Base-by-base conservation (phyloP, 1,140 invertebrate species). In the Hyposmocoma kahamanoa region DNA sequence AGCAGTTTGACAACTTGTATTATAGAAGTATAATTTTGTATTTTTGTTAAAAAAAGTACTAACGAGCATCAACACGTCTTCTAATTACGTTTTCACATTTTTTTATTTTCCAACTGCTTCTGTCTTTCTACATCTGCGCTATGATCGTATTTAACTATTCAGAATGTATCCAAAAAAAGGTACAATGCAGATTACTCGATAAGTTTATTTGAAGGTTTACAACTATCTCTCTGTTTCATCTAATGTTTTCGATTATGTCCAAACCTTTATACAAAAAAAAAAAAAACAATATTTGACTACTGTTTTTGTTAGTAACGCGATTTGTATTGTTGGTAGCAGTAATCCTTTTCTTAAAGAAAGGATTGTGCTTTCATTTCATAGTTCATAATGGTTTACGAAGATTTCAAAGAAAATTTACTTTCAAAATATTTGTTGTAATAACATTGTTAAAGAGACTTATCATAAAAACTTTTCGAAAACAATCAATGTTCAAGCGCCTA, bases 281-380 rank as follows among this genome's bases (percentile, higher is more conserved):
- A 62, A 67, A 66, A 62, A 47, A 17, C 47, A 18, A 50, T 68
- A 48, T 72, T 73, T 66, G 50, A 64, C 73, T 69, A 65, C 75
- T 63, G 74, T 75, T 67, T 62, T 53, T 75, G 70, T 77, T 76
- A 72, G 67, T 74, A 76, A 72, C 59, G 44, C 56, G 66, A 78
- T 72, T 79, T 75, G 62, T 69, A 69, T 72, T 80, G 69, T 81
- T 53, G 47, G 36, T 49, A 50, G 50, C 44, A 28, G 50, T 66
- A 78, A 81, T 73, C 75, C 71, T 63, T 72, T 72, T 62, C 59
- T 62, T 39, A 48, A 22, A 61, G 53, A 72, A 77, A 68, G 63
- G 67, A 72, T 70, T 71, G 61, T 68, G 61, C 63, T 45, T 50
- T 51, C 32, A 47, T 50, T 41, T 39, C 13, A 41, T 41, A 19